Evolutionary conservation across 2,113 vertebrate species (phyloP), one percentile per base, ranked within the genome.

Genomic region (Antechinus flavipes): DNA sequence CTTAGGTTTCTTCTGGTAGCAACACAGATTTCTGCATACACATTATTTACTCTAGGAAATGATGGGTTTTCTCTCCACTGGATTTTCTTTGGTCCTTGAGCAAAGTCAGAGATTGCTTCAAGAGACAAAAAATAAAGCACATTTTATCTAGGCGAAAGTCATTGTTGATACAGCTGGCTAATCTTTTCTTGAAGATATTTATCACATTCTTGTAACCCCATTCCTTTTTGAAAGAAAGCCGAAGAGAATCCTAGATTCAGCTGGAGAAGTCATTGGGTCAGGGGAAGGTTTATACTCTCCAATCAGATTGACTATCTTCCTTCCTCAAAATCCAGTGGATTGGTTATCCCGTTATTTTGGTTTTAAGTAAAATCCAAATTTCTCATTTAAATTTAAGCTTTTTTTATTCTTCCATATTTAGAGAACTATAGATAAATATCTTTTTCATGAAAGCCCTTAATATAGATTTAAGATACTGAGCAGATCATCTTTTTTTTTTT

Each of bases 11-110:
- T 76, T 76, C 35, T 76, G 61, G 61, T 76, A 76, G 19, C 19
- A 42, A 42, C 0, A 2, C 42, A 42, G 19, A 42, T 42, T 23
- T 42, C 35, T 8, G 8, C n/a, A 76, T 76, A 76, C 0, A n/a
- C 16, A n/a, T 35, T 76, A 76, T 84, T 84, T 42, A 42, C 35
- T 84, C 91, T 53, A 22, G 54, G 52, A 96, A 95, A 93, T 58
- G 94, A 84, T 91, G 27, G 92, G 50, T 93, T 90, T 91, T 26
- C 53, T 93, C 27, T 96, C 50, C 93, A 47, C 92, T 96, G 96
- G 97, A 93, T 76, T 97, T 95, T 95, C 90, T 95, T 96, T 97
- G 92, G 30, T 95, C 95, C 90, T 89, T 96, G 96, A 96, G 68
- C 30, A 95, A 2, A 91, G 68, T 96, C 46, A 90, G 94, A 96